Evolutionary conservation across 2,888 invertebrate genomes (phyloP).

Genomic region (Adineta ricciae): DNA sequence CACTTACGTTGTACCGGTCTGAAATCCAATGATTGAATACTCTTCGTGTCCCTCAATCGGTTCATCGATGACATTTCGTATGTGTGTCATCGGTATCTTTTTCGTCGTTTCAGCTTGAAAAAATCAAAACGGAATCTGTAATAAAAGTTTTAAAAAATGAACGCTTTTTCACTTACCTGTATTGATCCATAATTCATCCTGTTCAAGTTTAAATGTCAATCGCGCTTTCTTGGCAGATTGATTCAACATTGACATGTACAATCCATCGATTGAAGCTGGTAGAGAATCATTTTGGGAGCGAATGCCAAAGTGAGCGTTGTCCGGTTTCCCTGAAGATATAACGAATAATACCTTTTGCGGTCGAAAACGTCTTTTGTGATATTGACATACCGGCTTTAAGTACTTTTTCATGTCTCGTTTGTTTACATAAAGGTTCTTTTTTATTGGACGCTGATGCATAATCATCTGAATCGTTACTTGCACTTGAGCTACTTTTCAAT

Average conservation of each 20-base stretch:
- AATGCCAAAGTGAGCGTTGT: background rate
- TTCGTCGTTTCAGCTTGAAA: constrained; percentile 65
- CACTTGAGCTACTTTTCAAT: background rate
- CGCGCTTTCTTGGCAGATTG: constrained; percentile 78
- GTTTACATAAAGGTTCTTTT: constrained; percentile 15
- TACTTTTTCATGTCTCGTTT: constrained; percentile 1
- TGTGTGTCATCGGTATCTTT: constrained; percentile 77
- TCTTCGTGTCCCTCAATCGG: constrained; percentile 77
- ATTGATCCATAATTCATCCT: constrained; percentile 79
- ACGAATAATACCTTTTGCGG: too few species aligned
- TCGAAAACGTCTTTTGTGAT: too few species aligned
- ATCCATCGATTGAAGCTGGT: background rate
- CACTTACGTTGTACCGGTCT: background rate
- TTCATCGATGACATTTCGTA: constrained; percentile 69
- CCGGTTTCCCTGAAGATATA: background rate
- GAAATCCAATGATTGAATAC: constrained; percentile 53
- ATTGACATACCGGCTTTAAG: background rate
- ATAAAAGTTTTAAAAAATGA: too few species aligned
- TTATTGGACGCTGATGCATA: background rate
- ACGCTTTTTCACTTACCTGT: constrained; percentile 54
- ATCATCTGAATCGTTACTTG: background rate
- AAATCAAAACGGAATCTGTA: background rate
- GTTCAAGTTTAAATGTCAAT: constrained; percentile 78
- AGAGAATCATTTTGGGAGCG: background rate
- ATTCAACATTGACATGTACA: constrained; percentile 62